Percentiles rank a stretch among this genome's conserved stretches.
These are phyloP conservation scores for Archaeoteleia sp. DNA, from an alignment of 2,888 invertebrate genomes.

Conservation along the genomic window DNA sequence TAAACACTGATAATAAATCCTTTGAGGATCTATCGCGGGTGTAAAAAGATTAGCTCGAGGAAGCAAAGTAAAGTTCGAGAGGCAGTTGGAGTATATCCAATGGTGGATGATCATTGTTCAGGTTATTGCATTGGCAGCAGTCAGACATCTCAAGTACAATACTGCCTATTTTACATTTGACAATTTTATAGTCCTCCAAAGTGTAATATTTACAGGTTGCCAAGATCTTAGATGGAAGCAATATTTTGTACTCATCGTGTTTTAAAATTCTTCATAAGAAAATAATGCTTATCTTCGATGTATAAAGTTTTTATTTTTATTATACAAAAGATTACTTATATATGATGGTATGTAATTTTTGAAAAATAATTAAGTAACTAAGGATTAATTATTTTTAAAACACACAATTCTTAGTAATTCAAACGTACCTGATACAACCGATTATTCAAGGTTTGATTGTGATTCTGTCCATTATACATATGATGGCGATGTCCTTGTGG, in stretches of 20 bases:
- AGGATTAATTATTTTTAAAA: too few species aligned
- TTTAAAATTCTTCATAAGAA: too few species aligned
- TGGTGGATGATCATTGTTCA: slow-evolving; percentile 64
- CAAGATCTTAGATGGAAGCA: slow-evolving; percentile 30
- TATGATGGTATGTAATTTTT: too few species aligned
- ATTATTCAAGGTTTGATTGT: too few species aligned
- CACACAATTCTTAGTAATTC: too few species aligned
- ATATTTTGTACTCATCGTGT: slow-evolving; percentile 14
- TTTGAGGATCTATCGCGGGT: background rate
- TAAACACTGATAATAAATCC: background rate
- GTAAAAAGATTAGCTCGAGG: background rate
- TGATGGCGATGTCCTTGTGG: too few species aligned
- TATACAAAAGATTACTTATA: too few species aligned
- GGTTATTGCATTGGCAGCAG: slow-evolving; percentile 61
- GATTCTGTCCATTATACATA: too few species aligned
- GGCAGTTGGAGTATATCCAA: slow-evolving; percentile 66
- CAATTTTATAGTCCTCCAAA: slow-evolving; percentile 51
- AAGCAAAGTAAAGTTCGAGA: slow-evolving; percentile 16
- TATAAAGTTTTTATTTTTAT: too few species aligned
- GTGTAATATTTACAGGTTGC: slow-evolving; percentile 55
- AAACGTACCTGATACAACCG: too few species aligned
- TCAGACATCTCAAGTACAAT: slow-evolving; percentile 53
- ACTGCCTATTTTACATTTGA: slow-evolving; percentile 56
- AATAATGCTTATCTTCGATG: too few species aligned
- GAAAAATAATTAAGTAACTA: too few species aligned